Conservation (phyloP, 2,797 vertebrate species). For the Mycteria americana region DNA sequence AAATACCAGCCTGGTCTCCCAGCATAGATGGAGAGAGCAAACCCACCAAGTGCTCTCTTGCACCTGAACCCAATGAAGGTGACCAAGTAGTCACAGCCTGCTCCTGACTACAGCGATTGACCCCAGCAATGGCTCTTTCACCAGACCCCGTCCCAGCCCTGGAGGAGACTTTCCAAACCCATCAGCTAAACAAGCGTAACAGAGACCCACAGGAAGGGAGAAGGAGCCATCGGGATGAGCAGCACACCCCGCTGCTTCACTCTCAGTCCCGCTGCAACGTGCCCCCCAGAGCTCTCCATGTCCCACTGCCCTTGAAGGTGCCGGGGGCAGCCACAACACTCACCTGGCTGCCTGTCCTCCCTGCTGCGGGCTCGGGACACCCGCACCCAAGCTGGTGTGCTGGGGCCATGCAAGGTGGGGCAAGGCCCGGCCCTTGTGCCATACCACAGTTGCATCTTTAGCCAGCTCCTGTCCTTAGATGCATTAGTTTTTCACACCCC, state of each 20-base stretch:
- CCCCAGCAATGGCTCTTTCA: neutral
- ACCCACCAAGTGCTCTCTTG: neutral
- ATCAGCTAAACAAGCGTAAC: neutral
- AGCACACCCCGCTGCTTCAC: accelerated
- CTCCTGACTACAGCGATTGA: accelerated
- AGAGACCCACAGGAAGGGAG: neutral
- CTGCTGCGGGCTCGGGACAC: neutral
- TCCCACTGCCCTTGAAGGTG: neutral
- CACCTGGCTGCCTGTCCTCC: neutral
- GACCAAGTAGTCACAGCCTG: neutral
- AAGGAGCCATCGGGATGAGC: neutral
- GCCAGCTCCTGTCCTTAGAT: neutral
- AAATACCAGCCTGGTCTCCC: neutral
- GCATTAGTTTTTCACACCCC: neutral
- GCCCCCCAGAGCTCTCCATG: neutral
- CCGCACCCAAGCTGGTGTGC: neutral
- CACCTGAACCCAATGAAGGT: neutral
- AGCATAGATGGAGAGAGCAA: neutral
- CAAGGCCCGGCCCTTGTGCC: neutral
- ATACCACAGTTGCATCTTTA: neutral
- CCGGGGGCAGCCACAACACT: neutral
- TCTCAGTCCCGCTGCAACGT: accelerated
- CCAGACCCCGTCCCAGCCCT: neutral
- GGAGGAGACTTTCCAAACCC: neutral
- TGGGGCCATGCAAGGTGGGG: no score